Evolutionary conservation across 1,140 invertebrate genomes (phyloP).

Genomic region (Rhysida immarginata): DNA sequence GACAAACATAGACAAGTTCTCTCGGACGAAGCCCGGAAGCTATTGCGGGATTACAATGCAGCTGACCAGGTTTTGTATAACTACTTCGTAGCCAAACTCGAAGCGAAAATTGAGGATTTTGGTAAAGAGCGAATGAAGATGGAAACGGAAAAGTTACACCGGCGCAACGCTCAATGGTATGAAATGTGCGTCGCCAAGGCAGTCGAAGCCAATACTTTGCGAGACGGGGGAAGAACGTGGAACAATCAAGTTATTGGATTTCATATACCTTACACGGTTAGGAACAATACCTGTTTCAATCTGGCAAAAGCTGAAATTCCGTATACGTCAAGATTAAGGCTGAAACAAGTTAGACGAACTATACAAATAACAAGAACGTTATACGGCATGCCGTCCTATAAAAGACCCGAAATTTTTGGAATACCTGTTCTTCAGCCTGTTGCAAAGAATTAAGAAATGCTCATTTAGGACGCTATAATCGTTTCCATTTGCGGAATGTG

Average conservation of each 20-base stretch:
- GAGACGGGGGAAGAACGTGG: background rate
- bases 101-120: background rate
- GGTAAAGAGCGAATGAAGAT: conserved; percentile 1
- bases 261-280: background rate
- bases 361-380: too few species aligned
- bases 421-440: too few species aligned
- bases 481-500: too few species aligned
- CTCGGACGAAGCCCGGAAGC: background rate
- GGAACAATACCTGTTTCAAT: background rate
- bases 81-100: background rate
- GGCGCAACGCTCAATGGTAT: background rate
- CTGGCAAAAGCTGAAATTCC: conserved; percentile 5
- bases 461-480: too few species aligned
- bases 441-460: too few species aligned
- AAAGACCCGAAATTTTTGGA: too few species aligned
- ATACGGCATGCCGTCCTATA: too few species aligned
- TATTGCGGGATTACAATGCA: background rate
- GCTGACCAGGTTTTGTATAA: conserved; percentile 7
- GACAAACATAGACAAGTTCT: conserved; percentile 11
- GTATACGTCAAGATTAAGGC: background rate
- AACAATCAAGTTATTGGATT: conserved; percentile 6
- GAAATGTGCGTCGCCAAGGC: background rate
- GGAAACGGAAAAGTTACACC: background rate
- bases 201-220: background rate
- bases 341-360: conserved; percentile 1